Evolutionary conservation across 2,888 invertebrate genomes (phyloP).

Genomic region (Trisateles emortualis): DNA sequence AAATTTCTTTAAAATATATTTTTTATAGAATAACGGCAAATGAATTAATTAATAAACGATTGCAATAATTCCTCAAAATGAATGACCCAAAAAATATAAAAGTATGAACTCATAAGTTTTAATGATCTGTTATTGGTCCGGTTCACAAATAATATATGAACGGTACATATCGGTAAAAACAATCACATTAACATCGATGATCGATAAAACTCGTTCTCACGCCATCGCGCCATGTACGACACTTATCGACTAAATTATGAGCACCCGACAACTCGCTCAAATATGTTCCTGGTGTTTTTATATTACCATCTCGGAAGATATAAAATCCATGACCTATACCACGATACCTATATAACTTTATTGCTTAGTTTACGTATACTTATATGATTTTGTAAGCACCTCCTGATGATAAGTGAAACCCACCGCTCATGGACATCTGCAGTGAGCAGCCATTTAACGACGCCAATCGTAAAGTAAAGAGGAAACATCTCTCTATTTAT

Average conservation of each 20-base stretch:
- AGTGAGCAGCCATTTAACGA: too few species aligned
- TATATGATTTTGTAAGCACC: too few species aligned
- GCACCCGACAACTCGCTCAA: neutral
- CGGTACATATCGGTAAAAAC: conserved; percentile 9
- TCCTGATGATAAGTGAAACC: too few species aligned
- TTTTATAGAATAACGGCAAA: neutral
- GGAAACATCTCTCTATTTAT: too few species aligned
- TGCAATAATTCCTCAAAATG: neutral
- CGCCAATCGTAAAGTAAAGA: too few species aligned
- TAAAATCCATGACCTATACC: too few species aligned
- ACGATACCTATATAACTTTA: too few species aligned
- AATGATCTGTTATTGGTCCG: neutral
- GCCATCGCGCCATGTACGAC: conserved; percentile 6
- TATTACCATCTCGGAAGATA: too few species aligned
- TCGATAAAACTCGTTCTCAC: conserved; percentile 4
- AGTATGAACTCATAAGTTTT: neutral
- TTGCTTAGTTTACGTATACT: too few species aligned
- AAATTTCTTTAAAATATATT: neutral
- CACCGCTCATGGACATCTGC: too few species aligned
- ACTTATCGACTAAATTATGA: conserved; percentile 12
- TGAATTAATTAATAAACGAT: neutral
- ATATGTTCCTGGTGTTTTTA: too few species aligned
- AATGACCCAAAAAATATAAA: neutral
- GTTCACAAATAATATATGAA: neutral
- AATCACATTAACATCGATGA: neutral